Evolutionary conservation across 2,113 vertebrate genomes (phyloP).

Genomic region (Odobenus rosmarus): DNA sequence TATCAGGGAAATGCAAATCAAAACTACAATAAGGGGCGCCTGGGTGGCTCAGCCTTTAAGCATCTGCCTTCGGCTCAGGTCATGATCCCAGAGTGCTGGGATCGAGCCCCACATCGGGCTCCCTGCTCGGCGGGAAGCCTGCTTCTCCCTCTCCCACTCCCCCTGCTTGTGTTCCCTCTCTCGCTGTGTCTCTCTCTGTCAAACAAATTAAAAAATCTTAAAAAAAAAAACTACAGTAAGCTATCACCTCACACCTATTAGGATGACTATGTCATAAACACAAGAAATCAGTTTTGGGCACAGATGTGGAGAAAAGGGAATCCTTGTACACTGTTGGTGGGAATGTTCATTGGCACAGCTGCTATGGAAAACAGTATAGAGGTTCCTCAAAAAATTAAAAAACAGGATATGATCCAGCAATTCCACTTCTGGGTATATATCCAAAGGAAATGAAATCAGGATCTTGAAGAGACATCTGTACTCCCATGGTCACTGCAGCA

Average conservation of each 20-base stretch:
- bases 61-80: too few species aligned
- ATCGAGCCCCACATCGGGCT: too few species aligned
- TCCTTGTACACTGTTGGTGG: background rate
- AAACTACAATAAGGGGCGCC: background rate
- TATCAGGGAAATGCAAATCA: background rate
- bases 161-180: too few species aligned
- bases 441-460: background rate
- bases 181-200: too few species aligned
- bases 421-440: background rate
- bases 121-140: too few species aligned
- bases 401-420: background rate
- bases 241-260: background rate
- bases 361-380: background rate
- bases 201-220: too few species aligned
- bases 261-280: background rate
- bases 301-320: background rate
- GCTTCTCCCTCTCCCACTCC: too few species aligned
- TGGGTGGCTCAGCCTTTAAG: too few species aligned
- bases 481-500: background rate
- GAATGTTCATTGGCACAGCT: background rate
- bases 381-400: background rate
- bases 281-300: background rate
- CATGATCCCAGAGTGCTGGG: too few species aligned
- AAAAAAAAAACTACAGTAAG: background rate
- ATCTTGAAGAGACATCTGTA: background rate